Evolutionary conservation across 2,888 invertebrate genomes (phyloP).

Genomic region (Pinctada fucata): DNA sequence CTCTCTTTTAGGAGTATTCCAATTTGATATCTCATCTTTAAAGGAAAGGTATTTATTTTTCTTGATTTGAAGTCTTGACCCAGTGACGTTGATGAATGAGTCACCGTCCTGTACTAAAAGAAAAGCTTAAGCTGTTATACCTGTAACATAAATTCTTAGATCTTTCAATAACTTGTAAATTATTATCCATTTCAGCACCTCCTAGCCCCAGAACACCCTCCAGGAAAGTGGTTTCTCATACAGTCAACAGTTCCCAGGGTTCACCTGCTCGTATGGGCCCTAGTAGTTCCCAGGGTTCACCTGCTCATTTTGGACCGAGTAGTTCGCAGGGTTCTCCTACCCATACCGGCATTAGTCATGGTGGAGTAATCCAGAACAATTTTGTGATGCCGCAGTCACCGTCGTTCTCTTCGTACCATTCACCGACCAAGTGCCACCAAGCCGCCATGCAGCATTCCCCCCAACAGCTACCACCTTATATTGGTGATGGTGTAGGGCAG

Average conservation of each 20-base stretch:
- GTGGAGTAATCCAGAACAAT: neutral
- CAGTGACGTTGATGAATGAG: too few relatives aligned
- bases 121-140: too few relatives aligned
- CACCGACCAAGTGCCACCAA: neutral
- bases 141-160: too few relatives aligned
- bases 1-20: too few relatives aligned
- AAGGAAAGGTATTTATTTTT: too few relatives aligned
- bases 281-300: neutral
- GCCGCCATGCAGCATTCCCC: neutral
- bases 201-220: conserved; percentile 25
- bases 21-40: too few relatives aligned
- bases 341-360: neutral
- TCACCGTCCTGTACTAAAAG: too few relatives aligned
- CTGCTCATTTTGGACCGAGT: neutral
- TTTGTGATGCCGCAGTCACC: too few relatives aligned
- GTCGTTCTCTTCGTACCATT: too few relatives aligned
- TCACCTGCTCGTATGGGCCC: neutral
- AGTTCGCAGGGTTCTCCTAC: neutral
- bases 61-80: too few relatives aligned
- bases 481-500: neutral
- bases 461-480: neutral
- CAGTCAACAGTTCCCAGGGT: conserved; percentile 9
- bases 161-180: too few relatives aligned
- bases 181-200: too few relatives aligned
- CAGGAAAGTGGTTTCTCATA: conserved; percentile 5